phyloP scores from a whole-genome alignment of 2,888 invertebrate genomes.

The Eugnorisma glareosa region DNA sequence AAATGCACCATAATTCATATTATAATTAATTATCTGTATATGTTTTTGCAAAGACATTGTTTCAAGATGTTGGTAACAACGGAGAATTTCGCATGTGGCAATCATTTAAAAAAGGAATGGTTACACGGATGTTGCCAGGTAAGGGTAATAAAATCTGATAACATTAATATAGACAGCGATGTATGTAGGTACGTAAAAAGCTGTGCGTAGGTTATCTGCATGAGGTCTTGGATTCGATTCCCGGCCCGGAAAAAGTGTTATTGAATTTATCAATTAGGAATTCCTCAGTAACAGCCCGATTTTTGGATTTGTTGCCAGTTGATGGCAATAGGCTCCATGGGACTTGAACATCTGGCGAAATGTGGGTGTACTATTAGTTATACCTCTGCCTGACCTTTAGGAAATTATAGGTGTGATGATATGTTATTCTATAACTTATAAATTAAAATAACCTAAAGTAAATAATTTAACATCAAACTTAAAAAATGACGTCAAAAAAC shows the following conservation, averaged over 20 bases:
- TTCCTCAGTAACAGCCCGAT: background rate
- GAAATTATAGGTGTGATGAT: background rate
- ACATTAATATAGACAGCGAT: background rate
- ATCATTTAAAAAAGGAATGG: background rate
- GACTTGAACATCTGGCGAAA: background rate
- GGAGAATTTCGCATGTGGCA: background rate
- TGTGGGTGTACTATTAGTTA: background rate
- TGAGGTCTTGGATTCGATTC: background rate
- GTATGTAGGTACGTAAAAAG: background rate
- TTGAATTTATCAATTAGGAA: background rate
- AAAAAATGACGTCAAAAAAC: too few species aligned
- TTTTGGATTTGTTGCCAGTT: background rate
- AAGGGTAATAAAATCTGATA: background rate
- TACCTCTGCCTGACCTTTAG: background rate
- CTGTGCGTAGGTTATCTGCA: background rate
- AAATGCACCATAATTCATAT: conserved; percentile 35
- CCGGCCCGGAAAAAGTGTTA: background rate
- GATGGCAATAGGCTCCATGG: background rate
- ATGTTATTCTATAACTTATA: background rate
- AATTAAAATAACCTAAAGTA: too few species aligned
- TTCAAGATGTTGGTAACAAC: conserved; percentile 17
- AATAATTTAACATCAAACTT: too few species aligned
- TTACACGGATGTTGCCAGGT: conserved; percentile 17
- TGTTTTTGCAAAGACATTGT: conserved; percentile 15
- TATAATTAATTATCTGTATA: conserved; percentile 29